These are phyloP conservation scores for Oscheius myriophilus DNA, from an alignment of 2,888 invertebrate genomes.

Conservation along the genomic window DNA sequence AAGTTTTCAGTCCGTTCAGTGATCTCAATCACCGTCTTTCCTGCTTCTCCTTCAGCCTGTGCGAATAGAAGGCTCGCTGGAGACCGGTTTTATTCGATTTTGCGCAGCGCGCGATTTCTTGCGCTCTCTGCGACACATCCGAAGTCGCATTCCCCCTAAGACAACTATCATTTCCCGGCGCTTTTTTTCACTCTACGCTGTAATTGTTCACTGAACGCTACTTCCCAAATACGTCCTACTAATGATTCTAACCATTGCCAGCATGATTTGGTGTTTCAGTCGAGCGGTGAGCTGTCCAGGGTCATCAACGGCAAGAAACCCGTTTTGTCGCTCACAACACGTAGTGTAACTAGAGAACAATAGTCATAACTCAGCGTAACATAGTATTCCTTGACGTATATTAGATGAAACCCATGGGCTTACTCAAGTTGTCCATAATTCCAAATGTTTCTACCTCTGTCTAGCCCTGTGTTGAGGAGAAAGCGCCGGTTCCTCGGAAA, in stretches of 20 bases:
- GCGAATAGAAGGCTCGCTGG: constrained; percentile 29
- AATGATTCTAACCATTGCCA: background rate
- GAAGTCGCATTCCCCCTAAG: constrained; percentile 14
- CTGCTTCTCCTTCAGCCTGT: constrained; percentile 26
- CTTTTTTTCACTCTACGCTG: background rate
- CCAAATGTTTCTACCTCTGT: too few relatives aligned
- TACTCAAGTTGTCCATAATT: too few relatives aligned
- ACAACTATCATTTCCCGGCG: constrained; percentile 19
- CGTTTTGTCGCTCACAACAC: constrained; percentile 10
- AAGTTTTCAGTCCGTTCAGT: constrained; percentile 27
- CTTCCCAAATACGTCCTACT: background rate
- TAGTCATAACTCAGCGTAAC: constrained; percentile 2
- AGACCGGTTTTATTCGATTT: constrained; percentile 31
- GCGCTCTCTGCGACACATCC: constrained; percentile 26
- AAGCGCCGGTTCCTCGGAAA: too few relatives aligned
- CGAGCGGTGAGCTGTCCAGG: too few relatives aligned
- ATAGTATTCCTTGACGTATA: too few relatives aligned
- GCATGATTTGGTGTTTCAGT: too few relatives aligned
- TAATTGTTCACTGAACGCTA: constrained; percentile 7
- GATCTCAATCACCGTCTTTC: constrained; percentile 27
- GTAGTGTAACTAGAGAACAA: constrained; percentile 25
- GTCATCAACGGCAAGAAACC: background rate
- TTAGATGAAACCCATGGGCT: too few relatives aligned
- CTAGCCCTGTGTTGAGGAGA: too few relatives aligned
- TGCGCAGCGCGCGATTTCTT: constrained; percentile 30